Evolutionary conservation across 2,113 vertebrate genomes (phyloP), one percentile per base, ranked within the genome.

Genomic region (Eubucco bourcierii): DNA sequence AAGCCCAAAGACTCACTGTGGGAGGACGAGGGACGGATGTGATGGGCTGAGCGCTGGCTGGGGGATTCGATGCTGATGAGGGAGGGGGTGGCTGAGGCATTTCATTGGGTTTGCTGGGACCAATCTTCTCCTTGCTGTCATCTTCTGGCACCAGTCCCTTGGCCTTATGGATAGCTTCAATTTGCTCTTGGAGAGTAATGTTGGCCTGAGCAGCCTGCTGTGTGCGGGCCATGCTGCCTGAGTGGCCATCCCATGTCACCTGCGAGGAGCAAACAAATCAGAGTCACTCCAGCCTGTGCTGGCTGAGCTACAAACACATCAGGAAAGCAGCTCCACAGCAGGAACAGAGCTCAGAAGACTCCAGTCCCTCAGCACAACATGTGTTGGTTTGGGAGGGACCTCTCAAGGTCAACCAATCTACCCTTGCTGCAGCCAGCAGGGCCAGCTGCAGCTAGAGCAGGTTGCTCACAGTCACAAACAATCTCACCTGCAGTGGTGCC

Each of bases 231-330:
- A 99, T 99, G 97, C 99, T 99, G 93, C 99, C 99, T 0, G 99
- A 99, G 94, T 99, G 99, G 53, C 99, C 99, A 70, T 99, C 99
- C 99, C 99, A 99, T 25, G 99, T 99, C 78, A 99, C 99, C 99
- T 99, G 86, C 19, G 28, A 44, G 61, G 13, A 72, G 7, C 41
- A 90, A 79, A 93, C 2, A 55, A 14, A 77, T 34, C 17, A 74
- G 15, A 87, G 10, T 44, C 71, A 80, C 15, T 12, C 24, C 72
- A 77, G 17, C n/a, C 44, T 65, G 44, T 10, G 13, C 56, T 68
- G 39, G 33, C 24, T 2, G 39, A 72, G n/a, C 71, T 14, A 28
- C 65, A 70, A 29, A 58, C 19, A 68, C 58, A 64, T 47, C 15
- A 24, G 53, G 58, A 61, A 16, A 67, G 23, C 10, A 73, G 15